phyloP scores from a whole-genome alignment of 2,113 vertebrate genomes.

The Crotalus horridus region DNA sequence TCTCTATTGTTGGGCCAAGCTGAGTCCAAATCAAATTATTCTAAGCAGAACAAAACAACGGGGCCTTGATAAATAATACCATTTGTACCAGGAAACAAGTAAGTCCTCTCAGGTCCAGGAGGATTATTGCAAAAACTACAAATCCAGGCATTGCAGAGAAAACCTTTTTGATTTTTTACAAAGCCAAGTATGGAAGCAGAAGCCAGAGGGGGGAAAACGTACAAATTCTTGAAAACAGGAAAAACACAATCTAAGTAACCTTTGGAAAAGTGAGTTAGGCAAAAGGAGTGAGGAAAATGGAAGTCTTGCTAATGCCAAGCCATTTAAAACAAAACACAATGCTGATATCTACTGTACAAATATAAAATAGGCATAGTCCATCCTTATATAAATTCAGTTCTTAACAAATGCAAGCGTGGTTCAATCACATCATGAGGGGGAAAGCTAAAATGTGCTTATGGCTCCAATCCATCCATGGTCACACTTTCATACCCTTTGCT shows the following conservation, averaged over 20 bases:
- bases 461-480: background rate
- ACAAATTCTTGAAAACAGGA: slow-evolving; percentile 32
- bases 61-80: slow-evolving; percentile 18
- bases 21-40: slow-evolving; percentile 22
- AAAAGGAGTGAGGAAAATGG: slow-evolving; percentile 5
- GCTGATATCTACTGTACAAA: background rate
- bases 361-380: background rate
- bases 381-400: background rate
- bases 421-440: background rate
- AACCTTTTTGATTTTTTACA: background rate
- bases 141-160: slow-evolving; percentile 35
- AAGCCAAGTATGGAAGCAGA: background rate
- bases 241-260: slow-evolving; percentile 30
- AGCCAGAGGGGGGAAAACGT: slow-evolving; percentile 6
- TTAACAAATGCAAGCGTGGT: background rate
- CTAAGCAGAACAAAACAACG: slow-evolving; percentile 20
- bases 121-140: slow-evolving; percentile 22
- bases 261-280: slow-evolving; percentile 22
- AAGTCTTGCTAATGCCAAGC: slow-evolving; percentile 21
- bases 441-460: background rate
- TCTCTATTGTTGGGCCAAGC: background rate
- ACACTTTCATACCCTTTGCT: background rate
- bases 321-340: background rate
- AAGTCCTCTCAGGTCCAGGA: slow-evolving; percentile 41
- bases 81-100: slow-evolving; percentile 28